Evolutionary conservation across 30 jellyfish, hydroid and myxozoan species (phyloP).

Genomic region (Aurelia sp.): DNA sequence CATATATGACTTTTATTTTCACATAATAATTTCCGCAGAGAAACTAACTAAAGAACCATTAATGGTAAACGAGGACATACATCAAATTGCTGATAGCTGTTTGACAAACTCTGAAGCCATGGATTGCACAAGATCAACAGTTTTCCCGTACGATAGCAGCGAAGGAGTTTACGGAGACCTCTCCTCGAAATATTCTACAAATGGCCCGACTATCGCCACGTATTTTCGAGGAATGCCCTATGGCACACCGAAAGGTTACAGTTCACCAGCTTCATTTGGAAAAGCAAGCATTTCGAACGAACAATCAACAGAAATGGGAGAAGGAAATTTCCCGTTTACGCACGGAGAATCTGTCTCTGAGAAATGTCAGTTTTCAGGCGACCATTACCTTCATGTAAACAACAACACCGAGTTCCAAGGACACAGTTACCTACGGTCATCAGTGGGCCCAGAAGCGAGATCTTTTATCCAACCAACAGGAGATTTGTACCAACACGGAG

Average conservation of each 20-base stretch:
- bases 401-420: constrained; percentile 31
- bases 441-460: constrained; percentile 41
- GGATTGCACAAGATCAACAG: constrained; percentile 73
- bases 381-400: constrained; percentile 46
- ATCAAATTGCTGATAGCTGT: too few relatives aligned
- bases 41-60: too few relatives aligned
- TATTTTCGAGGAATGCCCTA: constrained; percentile 53
- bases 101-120: not conserved
- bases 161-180: constrained; percentile 51
- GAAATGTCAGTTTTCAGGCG: constrained; percentile 64
- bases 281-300: constrained; percentile 29
- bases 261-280: constrained; percentile 31
- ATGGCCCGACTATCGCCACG: constrained; percentile 11
- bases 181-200: constrained; percentile 36
- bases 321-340: constrained; percentile 34
- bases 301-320: constrained; percentile 21
- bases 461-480: constrained; percentile 40
- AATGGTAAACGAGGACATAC: too few relatives aligned
- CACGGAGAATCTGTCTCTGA: constrained; percentile 56
- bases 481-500: constrained; percentile 43
- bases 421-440: constrained; percentile 55
- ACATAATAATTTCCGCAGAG: too few relatives aligned
- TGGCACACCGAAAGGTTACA: constrained; percentile 22
- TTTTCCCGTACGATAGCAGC: constrained; percentile 61
- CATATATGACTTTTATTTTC: too few relatives aligned